Evolutionary conservation across 2,888 invertebrate genomes (phyloP), one percentile per base, ranked within the genome.

Genomic region (Cantharis nigra): DNA sequence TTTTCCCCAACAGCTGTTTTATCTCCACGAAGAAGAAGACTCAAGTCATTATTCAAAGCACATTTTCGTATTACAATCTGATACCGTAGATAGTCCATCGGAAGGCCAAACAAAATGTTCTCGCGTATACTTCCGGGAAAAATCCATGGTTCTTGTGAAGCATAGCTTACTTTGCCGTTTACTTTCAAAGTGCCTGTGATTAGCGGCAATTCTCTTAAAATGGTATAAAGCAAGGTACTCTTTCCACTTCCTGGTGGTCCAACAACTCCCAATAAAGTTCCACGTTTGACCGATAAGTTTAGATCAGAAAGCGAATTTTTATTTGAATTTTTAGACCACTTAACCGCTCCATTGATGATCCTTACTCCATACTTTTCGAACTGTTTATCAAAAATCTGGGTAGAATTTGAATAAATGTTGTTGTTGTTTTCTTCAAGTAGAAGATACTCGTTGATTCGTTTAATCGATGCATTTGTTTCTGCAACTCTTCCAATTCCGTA

Each of bases 21-120:
- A 87, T 96, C 96, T 0, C 95, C 95, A 81, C 93, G 92, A 16
- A 95, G 94, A 84, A 96, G 90, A 79, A 94, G 88, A 7, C 90
- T 87, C 84, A 96, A 92, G 87, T 97, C 96, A 77, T 92, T 88
- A 85, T 92, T 92, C 77, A 95, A 90, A n/a, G 94, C 93, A 85
- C 94, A 94, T 1, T 92, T 93, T 70, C 92, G 91, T 3, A 96
- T 89, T 63, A 92, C 93, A n/a, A 82, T 89, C 87, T 90, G 94
- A 87, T 91, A 94, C n/a, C 92, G 90, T 26, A 91, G 90, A 28
- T 91, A 90, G 83, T 93, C 93, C 92, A 92, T 94, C 79, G 91
- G 90, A 84, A 91, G 92, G 0, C 97, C 98, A 88, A 98, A 98
- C 2, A 97, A 88, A 81, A 98, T 96, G 87, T 98, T 98, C 84